A percentile compares a stretch with the other conserved stretches of the same genome.
phyloP scores from a whole-genome alignment of 2,797 vertebrate genomes.

The Champsocephalus gunnari region DNA sequence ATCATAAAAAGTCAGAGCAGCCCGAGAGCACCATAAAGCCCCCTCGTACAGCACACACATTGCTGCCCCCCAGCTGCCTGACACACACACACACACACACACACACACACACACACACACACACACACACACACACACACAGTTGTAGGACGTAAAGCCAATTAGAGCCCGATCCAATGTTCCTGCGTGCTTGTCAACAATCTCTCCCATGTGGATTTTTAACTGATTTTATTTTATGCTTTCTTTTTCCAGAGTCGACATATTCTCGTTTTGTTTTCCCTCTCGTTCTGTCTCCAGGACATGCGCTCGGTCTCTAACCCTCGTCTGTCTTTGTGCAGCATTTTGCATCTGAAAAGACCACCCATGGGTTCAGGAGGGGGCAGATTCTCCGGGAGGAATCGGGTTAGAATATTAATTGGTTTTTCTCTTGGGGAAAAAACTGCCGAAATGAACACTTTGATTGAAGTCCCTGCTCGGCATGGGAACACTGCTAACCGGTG shows the following conservation, averaged over 20 bases:
- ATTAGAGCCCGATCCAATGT: slow-evolving; percentile 66
- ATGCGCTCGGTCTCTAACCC: slow-evolving; percentile 46
- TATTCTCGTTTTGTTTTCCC: slow-evolving; percentile 48
- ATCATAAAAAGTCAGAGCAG: slow-evolving; percentile 40
- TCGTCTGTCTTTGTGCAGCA: slow-evolving; percentile 59
- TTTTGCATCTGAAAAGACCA: slow-evolving; percentile 86
- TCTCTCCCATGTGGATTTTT: slow-evolving; percentile 42
- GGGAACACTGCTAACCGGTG: slow-evolving; percentile 11
- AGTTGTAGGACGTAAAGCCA: slow-evolving; percentile 38
- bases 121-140: neutral
- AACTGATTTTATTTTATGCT: too few relatives aligned
- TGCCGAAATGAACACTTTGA: slow-evolving; percentile 65
- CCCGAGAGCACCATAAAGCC: slow-evolving; percentile 61
- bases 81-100: neutral
- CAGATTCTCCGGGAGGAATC: slow-evolving; percentile 69
- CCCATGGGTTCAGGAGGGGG: slow-evolving; percentile 77
- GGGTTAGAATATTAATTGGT: slow-evolving; percentile 84
- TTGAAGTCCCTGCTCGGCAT: slow-evolving; percentile 22
- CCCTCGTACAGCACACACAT: slow-evolving; percentile 42
- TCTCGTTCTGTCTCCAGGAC: slow-evolving; percentile 40
- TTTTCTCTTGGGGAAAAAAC: slow-evolving; percentile 66
- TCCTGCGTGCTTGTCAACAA: slow-evolving; percentile 49
- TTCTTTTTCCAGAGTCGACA: neutral
- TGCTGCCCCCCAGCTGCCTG: slow-evolving; percentile 56
- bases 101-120: slow-evolving; percentile 19